A percentile compares a stretch with the other conserved stretches of the same genome.
These are phyloP conservation scores for Dysdera silvatica DNA, from an alignment of 1,140 invertebrate genomes.

Conservation along the genomic window DNA sequence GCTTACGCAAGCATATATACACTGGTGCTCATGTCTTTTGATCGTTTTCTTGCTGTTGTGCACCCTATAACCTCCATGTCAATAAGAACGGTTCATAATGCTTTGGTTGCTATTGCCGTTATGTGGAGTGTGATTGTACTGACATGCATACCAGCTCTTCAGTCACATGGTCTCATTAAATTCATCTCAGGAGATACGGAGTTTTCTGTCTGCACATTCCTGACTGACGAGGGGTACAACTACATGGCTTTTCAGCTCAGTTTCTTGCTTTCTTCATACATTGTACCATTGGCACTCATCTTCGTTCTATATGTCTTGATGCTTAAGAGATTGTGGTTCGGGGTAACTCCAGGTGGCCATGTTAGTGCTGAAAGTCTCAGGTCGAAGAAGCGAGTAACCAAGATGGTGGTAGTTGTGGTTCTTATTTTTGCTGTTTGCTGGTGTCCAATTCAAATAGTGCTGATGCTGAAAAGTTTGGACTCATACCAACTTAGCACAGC, in stretches of 20 bases:
- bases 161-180: slow-evolving; percentile 66
- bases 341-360: slow-evolving; percentile 59
- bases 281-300: slow-evolving; percentile 74
- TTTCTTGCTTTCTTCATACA: slow-evolving; percentile 77
- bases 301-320: slow-evolving; percentile 84
- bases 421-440: slow-evolving; percentile 91
- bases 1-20: slow-evolving; percentile 91
- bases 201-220: slow-evolving; percentile 28
- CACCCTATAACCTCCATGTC: slow-evolving; percentile 86
- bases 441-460: slow-evolving; percentile 83
- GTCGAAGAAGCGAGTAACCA: slow-evolving; percentile 81
- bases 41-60: slow-evolving; percentile 88
- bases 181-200: background rate
- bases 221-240: slow-evolving; percentile 30
- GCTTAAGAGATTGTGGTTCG: slow-evolving; percentile 78
- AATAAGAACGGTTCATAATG: slow-evolving; percentile 75
- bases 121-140: slow-evolving; percentile 73
- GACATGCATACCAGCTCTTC: slow-evolving; percentile 63
- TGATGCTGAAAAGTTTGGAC: slow-evolving; percentile 66
- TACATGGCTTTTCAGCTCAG: slow-evolving; percentile 42
- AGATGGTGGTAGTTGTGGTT: slow-evolving; percentile 88
- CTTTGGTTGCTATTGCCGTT: slow-evolving; percentile 63
- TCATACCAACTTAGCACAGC: slow-evolving; percentile 56
- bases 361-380: slow-evolving; percentile 61
- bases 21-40: slow-evolving; percentile 87